A percentile compares a stretch with the other conserved stretches of the same genome.
phyloP scores from a whole-genome alignment of 2,113 vertebrate genomes.

The Aythya baeri region DNA sequence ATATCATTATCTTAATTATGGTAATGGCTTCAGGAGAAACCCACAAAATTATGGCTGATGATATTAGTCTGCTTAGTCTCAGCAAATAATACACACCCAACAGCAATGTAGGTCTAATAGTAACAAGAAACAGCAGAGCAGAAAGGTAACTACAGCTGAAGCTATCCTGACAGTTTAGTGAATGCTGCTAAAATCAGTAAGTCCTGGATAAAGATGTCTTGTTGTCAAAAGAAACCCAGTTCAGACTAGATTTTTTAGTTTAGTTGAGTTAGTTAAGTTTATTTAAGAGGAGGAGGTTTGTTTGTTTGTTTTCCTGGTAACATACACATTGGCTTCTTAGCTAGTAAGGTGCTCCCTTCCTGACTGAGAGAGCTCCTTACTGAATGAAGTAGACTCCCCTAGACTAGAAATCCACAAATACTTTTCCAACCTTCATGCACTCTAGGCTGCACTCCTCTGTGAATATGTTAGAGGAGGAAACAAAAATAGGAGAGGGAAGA shows the following conservation, averaged over 20 bases:
- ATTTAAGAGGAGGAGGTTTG: background rate
- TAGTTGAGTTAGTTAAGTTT: background rate
- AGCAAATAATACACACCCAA: conserved; percentile 49
- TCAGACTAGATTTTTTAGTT: background rate
- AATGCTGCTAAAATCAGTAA: background rate
- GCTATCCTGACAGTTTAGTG: background rate
- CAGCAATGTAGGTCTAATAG: conserved; percentile 30
- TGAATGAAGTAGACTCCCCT: background rate
- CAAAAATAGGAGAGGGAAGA: background rate
- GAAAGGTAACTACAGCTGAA: conserved; percentile 21
- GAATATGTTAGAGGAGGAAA: background rate
- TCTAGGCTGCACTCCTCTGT: background rate
- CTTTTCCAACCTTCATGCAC: background rate
- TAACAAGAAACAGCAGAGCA: conserved; percentile 9
- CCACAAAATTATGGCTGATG: conserved; percentile 59
- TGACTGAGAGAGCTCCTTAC: background rate
- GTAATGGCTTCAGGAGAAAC: conserved; percentile 68
- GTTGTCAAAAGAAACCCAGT: background rate
- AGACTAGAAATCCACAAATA: background rate
- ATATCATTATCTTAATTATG: conserved; percentile 72
- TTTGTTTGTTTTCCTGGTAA: background rate
- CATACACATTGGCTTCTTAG: background rate
- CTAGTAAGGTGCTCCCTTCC: background rate
- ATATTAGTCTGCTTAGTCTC: conserved; percentile 47
- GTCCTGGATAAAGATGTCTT: background rate